Percentiles rank a stretch among this genome's conserved stretches.
These are phyloP conservation scores for Parelbella ahira DNA, from an alignment of 2,888 invertebrate genomes.

Conservation along the genomic window DNA sequence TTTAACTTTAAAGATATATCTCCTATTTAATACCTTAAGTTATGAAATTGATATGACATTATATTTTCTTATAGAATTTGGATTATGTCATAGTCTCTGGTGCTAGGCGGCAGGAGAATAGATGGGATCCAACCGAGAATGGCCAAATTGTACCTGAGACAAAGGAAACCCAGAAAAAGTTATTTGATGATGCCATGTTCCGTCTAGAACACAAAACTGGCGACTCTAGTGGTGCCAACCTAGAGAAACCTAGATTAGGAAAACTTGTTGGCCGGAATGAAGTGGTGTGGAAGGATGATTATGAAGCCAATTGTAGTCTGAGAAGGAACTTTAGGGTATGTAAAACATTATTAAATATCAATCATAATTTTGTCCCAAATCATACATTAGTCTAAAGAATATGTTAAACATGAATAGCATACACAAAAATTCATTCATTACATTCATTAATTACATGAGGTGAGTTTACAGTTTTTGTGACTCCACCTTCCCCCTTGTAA, in stretches of 20 bases:
- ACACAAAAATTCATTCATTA: no score
- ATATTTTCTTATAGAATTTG: conserved; percentile 87
- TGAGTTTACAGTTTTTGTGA: no score
- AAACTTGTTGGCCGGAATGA: conserved; percentile 89
- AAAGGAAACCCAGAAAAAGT: conserved; percentile 91
- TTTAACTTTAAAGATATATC: no score
- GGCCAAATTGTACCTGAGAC: conserved; percentile 96
- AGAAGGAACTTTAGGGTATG: conserved; percentile 92
- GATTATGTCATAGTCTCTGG: conserved; percentile 98
- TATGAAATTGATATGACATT: no score
- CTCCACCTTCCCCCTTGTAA: no score
- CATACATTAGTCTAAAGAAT: no score
- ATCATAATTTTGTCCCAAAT: no score
- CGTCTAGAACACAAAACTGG: conserved; percentile 95
- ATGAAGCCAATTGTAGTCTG: conserved; percentile 92
- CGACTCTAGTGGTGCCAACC: conserved; percentile 86
- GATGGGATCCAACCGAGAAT: conserved; percentile 98
- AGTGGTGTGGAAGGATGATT: conserved; percentile 94
- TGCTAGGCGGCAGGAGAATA: conserved; percentile 96
- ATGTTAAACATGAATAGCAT: no score
- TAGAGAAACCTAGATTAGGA: conserved; percentile 86
- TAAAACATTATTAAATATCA: no score
- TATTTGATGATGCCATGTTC: conserved; percentile 99
- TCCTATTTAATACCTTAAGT: no score
- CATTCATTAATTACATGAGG: no score